These are phyloP conservation scores for Gila orcuttii DNA, from an alignment of 2,113 vertebrate genomes.

Conservation along the genomic window DNA sequence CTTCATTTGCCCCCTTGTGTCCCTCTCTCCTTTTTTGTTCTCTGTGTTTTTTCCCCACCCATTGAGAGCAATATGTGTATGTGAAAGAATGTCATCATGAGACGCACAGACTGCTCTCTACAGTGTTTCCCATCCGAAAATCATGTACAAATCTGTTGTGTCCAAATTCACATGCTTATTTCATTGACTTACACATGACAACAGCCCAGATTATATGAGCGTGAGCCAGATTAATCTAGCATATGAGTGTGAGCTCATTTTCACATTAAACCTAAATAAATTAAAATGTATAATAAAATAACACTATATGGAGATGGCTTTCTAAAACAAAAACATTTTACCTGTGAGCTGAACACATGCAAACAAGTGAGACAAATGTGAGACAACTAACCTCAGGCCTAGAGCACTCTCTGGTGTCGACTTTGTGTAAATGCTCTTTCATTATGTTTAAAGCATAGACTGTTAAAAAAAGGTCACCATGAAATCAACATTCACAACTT, in stretches of 20 bases:
- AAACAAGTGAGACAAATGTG: too few relatives aligned
- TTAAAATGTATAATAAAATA: background rate
- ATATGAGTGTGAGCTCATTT: background rate
- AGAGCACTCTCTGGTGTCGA: conserved; percentile 1
- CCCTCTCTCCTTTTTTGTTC: conserved; percentile 41
- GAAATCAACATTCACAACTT: too few relatives aligned
- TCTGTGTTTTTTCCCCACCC: conserved; percentile 40
- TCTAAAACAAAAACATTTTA: background rate
- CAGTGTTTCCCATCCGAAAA: conserved; percentile 43
- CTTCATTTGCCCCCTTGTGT: conserved; percentile 50
- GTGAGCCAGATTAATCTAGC: background rate
- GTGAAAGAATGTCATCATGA: conserved; percentile 72
- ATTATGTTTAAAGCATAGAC: background rate
- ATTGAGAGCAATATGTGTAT: conserved; percentile 64
- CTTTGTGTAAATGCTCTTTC: background rate
- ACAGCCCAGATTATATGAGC: background rate
- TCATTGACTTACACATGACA: background rate
- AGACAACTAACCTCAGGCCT: background rate
- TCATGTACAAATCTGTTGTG: background rate
- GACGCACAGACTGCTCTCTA: conserved; percentile 51
- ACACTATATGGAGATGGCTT: background rate
- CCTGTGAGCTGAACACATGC: background rate
- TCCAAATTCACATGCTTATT: conserved; percentile 30
- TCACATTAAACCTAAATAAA: background rate
- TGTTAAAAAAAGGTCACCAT: background rate